phyloP scores from a whole-genome alignment of 2,113 vertebrate genomes.

The Amphiprion ocellaris region DNA sequence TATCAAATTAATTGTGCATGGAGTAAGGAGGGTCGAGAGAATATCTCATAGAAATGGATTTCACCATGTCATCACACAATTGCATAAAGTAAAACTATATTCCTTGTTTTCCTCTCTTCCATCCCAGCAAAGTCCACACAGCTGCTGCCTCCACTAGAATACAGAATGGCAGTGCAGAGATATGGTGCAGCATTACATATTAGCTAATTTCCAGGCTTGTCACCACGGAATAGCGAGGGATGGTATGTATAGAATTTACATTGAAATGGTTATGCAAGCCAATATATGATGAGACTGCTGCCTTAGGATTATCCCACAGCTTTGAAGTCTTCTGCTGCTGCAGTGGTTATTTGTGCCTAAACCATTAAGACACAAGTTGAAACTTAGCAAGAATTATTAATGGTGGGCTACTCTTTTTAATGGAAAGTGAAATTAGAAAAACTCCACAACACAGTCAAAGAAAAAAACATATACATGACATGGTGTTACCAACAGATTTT shows the following conservation, averaged over 20 bases:
- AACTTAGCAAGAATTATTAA: conserved; percentile 39
- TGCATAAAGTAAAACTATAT: conserved; percentile 63
- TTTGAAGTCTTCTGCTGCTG: conserved; percentile 48
- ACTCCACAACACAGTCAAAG: background rate
- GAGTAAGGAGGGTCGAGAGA: conserved; percentile 67
- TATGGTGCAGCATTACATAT: conserved; percentile 35
- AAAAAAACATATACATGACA: background rate
- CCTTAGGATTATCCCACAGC: conserved; percentile 34
- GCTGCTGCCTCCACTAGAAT: conserved; percentile 26
- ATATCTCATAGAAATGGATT: conserved; percentile 77
- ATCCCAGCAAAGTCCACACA: conserved; percentile 35
- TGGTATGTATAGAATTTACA: conserved; percentile 39
- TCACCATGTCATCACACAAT: conserved; percentile 68
- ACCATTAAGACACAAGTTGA: conserved; percentile 31
- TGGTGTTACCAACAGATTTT: background rate
- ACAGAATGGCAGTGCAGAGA: conserved; percentile 33
- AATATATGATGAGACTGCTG: conserved; percentile 39
- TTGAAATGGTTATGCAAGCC: conserved; percentile 29
- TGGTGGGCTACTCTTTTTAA: background rate
- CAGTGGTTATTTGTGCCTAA: conserved; percentile 25
- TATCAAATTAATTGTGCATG: conserved; percentile 82
- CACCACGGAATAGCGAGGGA: conserved; percentile 6
- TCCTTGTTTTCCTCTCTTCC: conserved; percentile 49
- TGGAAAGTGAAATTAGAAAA: background rate
- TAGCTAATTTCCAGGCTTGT: conserved; percentile 50